These are phyloP conservation scores for Glossosoma conforme DNA, from an alignment of 1,140 invertebrate species.

Conservation along the genomic window DNA sequence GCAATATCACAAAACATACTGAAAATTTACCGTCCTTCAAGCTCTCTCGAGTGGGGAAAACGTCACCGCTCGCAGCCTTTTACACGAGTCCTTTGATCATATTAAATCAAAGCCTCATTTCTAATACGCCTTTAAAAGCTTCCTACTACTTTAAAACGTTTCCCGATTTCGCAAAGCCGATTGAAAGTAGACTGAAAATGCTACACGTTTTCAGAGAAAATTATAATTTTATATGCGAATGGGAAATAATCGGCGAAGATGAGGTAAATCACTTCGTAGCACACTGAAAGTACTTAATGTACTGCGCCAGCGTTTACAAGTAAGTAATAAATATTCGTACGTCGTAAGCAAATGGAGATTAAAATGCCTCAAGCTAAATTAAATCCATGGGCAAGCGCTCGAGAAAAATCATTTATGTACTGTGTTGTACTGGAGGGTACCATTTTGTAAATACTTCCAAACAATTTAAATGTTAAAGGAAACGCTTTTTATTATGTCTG, in stretches of 20 bases:
- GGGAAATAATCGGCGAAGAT: neutral
- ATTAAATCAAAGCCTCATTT: constrained; percentile 28
- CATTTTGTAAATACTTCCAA: too few species aligned
- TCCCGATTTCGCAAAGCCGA: constrained; percentile 15
- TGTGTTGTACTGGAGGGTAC: too few species aligned
- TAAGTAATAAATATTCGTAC: constrained; percentile 1
- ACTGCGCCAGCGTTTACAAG: too few species aligned
- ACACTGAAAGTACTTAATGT: neutral
- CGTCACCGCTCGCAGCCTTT: too few species aligned
- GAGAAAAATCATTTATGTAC: neutral
- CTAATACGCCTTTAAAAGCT: constrained; percentile 19
- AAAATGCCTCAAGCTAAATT: constrained; percentile 1
- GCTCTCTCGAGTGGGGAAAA: too few species aligned
- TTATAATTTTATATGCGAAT: too few species aligned
- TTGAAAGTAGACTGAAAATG: too few species aligned
- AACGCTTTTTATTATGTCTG: too few species aligned
- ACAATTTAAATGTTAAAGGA: too few species aligned
- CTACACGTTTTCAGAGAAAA: too few species aligned
- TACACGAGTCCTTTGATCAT: constrained; percentile 29
- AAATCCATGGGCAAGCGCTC: neutral
- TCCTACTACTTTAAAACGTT: constrained; percentile 13
- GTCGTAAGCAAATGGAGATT: neutral
- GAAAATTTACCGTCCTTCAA: too few species aligned
- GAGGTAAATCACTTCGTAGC: constrained; percentile 2
- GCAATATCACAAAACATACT: constrained; percentile 5